These are phyloP conservation scores for Pipra filicauda DNA, from an alignment of 2,113 vertebrate species.

Conservation along the genomic window DNA sequence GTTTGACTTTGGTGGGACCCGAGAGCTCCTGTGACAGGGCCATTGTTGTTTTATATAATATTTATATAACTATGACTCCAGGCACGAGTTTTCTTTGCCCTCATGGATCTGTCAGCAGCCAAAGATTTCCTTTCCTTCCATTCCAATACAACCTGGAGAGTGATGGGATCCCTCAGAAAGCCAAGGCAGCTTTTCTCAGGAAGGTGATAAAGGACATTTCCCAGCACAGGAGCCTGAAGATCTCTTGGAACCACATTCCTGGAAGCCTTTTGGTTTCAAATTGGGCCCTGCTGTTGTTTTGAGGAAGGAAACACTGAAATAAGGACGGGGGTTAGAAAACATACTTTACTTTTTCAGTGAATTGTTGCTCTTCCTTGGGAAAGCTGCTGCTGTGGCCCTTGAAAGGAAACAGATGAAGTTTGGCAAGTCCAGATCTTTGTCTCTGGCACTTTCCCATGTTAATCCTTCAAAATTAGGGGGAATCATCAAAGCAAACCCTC, in stretches of 20 bases:
- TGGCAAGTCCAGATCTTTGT: background rate
- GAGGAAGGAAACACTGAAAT: background rate
- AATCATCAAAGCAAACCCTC: background rate
- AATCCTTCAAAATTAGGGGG: background rate
- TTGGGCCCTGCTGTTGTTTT: background rate
- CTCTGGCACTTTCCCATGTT: background rate
- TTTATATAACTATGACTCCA: rapidly evolving
- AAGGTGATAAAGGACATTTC: background rate
- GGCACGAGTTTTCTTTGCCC: background rate
- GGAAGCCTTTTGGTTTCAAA: background rate
- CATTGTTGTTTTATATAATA: background rate
- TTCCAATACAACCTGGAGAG: background rate
- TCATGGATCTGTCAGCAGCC: background rate
- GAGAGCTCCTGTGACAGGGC: rapidly evolving
- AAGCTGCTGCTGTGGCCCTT: background rate
- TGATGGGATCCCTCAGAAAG: background rate
- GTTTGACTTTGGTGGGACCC: background rate
- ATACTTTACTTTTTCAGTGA: background rate
- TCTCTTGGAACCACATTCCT: background rate
- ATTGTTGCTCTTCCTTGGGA: background rate
- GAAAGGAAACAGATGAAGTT: background rate
- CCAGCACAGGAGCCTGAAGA: background rate
- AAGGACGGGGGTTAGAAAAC: background rate
- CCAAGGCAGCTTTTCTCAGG: background rate
- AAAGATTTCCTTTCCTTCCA: background rate